Evolutionary conservation across 2,797 vertebrate genomes (phyloP), one percentile per base, ranked within the genome.

Genomic region (Sebastiscus albofasciatus): DNA sequence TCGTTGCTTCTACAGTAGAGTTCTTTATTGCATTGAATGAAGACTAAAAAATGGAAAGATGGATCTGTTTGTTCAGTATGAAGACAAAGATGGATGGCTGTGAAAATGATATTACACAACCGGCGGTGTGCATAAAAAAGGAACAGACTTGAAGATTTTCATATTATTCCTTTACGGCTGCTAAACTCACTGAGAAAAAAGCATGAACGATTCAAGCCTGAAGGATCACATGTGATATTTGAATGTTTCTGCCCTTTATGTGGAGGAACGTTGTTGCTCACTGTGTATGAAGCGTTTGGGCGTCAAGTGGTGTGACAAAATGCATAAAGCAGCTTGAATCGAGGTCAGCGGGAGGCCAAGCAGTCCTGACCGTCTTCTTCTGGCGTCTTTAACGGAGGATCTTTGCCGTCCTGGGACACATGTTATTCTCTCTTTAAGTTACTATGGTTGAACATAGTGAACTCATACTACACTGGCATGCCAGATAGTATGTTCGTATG

Each of bases 361-460:
- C 71, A 61, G 81, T 79, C 71, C 67, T 72, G 61, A 70, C 72
- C 11, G 72, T 74, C 59, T 81, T 65, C 56, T 67, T 79, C 74
- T 70, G 26, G 39, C 81, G 74, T 77, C 65, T 77, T 33, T 67
- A 65, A 77, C 55, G 54, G 66, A 80, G 26, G 83, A 60, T 84
- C n/a, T 81, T 78, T 67, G 52, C 71, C 5, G 4, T 75, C 64
- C 34, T 66, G 9, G 39, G 77, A 77, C 71, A 58, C 24, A 61
- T 71, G 55, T 85, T 75, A 27, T 56, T 82, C 64, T 85, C 75
- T 75, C 10, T 64, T 60, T 20, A 33, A 59, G 56, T 87, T 85
- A 81, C 86, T 90, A 88, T 88, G 90, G 58, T 79, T 74, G 66
- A 77, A 80, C 91, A 91, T 84, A 83, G 88, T 89, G 54, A 86